A percentile compares a stretch with the other conserved stretches of the same genome.
Conservation (phyloP, 2,113 vertebrate species). For the Triplophysa tibetana region DNA sequence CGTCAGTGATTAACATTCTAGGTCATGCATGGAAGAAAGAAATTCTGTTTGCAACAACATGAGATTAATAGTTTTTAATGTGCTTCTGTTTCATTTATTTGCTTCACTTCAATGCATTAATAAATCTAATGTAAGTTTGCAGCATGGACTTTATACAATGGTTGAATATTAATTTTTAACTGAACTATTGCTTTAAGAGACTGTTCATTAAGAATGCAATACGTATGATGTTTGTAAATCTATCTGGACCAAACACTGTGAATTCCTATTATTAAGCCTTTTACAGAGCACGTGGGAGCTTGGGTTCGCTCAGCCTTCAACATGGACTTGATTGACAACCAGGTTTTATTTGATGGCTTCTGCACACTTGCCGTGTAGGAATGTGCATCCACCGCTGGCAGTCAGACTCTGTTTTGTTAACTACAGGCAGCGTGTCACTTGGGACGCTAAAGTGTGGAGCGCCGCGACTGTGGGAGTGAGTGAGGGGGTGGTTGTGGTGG, state of each 20-base stretch:
- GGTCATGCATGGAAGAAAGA: no score
- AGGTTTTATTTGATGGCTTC: conserved; percentile 56
- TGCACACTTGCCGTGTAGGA: conserved; percentile 49
- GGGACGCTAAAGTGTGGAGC: conserved; percentile 63
- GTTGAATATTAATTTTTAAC: no score
- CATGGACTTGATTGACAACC: conserved; percentile 66
- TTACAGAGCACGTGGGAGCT: conserved; percentile 53
- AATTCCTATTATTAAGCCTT: conserved; percentile 59
- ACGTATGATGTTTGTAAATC: conserved; percentile 58
- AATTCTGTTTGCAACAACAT: no score
- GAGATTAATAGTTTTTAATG: no score
- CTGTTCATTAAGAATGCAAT: conserved; percentile 62
- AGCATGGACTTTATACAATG: no score
- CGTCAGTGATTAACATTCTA: no score
- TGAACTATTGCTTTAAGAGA: conserved; percentile 46
- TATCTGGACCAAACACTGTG: conserved; percentile 53
- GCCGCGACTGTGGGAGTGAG: conserved; percentile 44
- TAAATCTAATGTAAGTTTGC: no score
- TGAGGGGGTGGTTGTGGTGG: conserved; percentile 34
- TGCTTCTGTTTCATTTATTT: no score
- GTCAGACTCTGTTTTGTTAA: conserved; percentile 71
- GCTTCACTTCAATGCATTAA: no score
- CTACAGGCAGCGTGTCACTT: conserved; percentile 49
- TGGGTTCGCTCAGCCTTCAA: conserved; percentile 15
- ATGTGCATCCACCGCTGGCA: conserved; percentile 55